Base-by-base conservation (phyloP, 2,797 vertebrate genomes). In the Selene dorsalis region DNA sequence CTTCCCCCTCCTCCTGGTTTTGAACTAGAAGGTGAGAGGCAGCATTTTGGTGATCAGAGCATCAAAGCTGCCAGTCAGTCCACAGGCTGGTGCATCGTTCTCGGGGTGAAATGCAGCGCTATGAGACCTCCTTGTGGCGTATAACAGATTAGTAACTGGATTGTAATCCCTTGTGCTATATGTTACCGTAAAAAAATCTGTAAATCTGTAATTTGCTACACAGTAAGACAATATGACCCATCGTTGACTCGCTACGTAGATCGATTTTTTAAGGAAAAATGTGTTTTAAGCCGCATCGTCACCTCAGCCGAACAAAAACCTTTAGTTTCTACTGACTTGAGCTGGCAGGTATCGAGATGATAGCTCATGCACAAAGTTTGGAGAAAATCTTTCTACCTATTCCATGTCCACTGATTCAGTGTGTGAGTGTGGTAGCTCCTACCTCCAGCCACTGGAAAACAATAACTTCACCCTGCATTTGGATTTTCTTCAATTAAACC, bases 11-110 rank as follows among this genome's bases (percentile, higher is more conserved):
- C 68, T 43, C 20, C 60, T 69, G 84, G 79, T 87, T 92, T 89
- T 85, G 79, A 92, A 90, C 78, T 69, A 73, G 77, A 80, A 84
- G 85, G 87, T 85, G 84, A 91, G 80, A 91, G 81, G 86, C 88
- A 90, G 88, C 64, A 66, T 86, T 79, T 72, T 48, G 89, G 86
- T 89, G 93, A 93, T 92, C 84, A 80, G 71, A 91, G 88, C 90
- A 92, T 93, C 90, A 92, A 92, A 93, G 91, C 91, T 88, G 82
- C 87, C 87, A 90, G 87, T 90, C 86, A 84, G 83, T 85, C 91
- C 83, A 67, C 38, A 72, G 91, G 89, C 90, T 63, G 80, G 77
- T 47, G 71, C 79, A 76, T 84, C 80, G 22, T 86, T 86, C 69
- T 78, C 30, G 8, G 63, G 77, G 75, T 84, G 78, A 85, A 82